Evolutionary conservation across 2,113 vertebrate species (phyloP), one percentile per base, ranked within the genome.

Genomic region (Shinisaurus crocodilurus): DNA sequence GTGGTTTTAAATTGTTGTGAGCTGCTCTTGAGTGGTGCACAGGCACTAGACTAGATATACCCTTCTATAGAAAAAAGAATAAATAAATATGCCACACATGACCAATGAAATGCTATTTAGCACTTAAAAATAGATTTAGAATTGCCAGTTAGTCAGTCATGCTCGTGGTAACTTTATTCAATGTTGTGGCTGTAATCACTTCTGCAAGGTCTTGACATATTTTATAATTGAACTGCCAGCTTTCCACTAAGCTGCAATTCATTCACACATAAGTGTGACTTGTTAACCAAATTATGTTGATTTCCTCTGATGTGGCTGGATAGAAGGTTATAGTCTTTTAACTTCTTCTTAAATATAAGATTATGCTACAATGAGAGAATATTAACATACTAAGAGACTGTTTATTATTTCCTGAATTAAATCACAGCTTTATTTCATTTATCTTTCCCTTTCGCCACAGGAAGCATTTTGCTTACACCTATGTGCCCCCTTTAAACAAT

Each of bases 221-320:
- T 97, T 97, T 96, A 89, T 97, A 96, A 97, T 96, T 96, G 93
- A 96, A 95, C 93, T 96, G 96, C 93, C 95, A 96, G 90, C 91
- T 93, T 96, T 96, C 89, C 89, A 95, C 93, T 96, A 95, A 90
- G 86, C 90, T 95, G 90, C 93, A 94, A 94, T 96, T 97, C 92
- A 96, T 96, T 96, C 91, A 90, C 90, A 94, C 89, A 86, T 92
- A 96, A 96, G 79, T 94, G 88, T 95, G 92, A 95, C 96, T 96
- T 96, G 95, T 97, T 97, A 97, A 95, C 95, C 92, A 95, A 92
- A 95, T 95, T 95, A 95, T 91, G 92, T 87, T 96, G 92, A 96
- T 95, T 97, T 93, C 88, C 89, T 96, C 88, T 92, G 92, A 97
- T 96, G 92, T 96, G 91, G 86, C 87, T 92, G 82, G 34, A 94